Evolutionary conservation across 2,797 vertebrate genomes (phyloP), one percentile per base, ranked within the genome.

Genomic region (Poeciliopsis infans): DNA sequence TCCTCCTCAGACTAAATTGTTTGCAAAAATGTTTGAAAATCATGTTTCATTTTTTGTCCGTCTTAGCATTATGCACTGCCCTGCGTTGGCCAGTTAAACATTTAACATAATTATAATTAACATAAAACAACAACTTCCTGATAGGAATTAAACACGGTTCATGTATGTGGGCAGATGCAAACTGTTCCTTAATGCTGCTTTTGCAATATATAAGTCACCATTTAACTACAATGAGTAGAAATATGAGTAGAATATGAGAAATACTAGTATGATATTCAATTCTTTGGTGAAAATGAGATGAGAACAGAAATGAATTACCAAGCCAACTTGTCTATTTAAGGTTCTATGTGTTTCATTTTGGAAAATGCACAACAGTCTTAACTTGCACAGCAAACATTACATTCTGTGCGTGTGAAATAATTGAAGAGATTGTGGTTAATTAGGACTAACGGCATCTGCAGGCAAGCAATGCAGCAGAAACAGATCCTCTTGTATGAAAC

Each of bases 401-500:
- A 15, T n/a, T 70, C 31, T 74, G 36, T 64, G 66, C n/a, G 41
- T 72, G 51, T 45, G 71, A 74, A 86, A 83, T 59, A 33, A 79
- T 72, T 43, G 13, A 79, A 28, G 69, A 6, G 2, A 74, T 61
- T 76, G 5, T 46, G 39, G 77, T 15, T 75, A 18, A 66, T 70
- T 47, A 23, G 55, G 25, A 71, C 18, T 57, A 74, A 74, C 75
- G 41, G 13, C 43, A 55, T 81, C 69, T 72, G 46, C 80, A 83
- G 77, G 47, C 25, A 71, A 79, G 61, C 74, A 72, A 20, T 72
- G 47, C 55, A 64, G 83, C 77, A 79, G 79, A 82, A 79, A 85
- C 39, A 16, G 59, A 79, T 76, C 81, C 77, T 49, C 51, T 88
- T 74, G 74, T 83, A 85, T 69, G 3, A 66, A 79, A 84, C 16